These are phyloP conservation scores for Hecatera dysodea DNA, from an alignment of 2,888 invertebrate genomes.

Conservation along the genomic window DNA sequence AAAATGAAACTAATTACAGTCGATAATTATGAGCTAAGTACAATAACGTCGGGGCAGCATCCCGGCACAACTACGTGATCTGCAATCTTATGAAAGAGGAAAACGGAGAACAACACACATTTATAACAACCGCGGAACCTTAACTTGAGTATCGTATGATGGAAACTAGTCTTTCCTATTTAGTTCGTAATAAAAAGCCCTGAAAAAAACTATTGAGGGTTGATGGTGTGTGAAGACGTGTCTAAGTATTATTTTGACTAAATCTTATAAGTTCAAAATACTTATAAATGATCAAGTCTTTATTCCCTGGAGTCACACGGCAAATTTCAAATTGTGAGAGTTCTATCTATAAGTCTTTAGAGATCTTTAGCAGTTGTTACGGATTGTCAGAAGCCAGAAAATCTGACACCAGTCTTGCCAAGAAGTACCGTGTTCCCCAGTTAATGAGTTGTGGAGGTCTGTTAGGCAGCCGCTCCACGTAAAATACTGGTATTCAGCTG, in stretches of 20 bases:
- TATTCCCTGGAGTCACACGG: no score
- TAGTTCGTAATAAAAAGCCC: slow-evolving; percentile 22
- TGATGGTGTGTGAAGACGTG: slow-evolving; percentile 31
- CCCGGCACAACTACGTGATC: slow-evolving; percentile 78
- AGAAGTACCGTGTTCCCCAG: no score
- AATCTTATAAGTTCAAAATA: background rate
- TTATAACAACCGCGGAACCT: slow-evolving; percentile 20
- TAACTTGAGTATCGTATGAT: slow-evolving; percentile 23
- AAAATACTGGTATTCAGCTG: no score
- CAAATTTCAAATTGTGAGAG: no score
- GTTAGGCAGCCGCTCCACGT: no score
- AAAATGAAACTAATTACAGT: slow-evolving; percentile 66
- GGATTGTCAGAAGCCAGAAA: no score
- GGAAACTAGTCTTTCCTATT: slow-evolving; percentile 37
- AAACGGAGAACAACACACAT: slow-evolving; percentile 40
- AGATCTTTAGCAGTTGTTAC: no score
- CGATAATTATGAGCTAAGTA: slow-evolving; percentile 70
- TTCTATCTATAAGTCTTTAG: no score
- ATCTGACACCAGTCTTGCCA: no score
- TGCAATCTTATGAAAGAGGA: slow-evolving; percentile 69
- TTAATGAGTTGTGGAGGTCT: no score
- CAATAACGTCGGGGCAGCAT: slow-evolving; percentile 76
- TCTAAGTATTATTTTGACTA: background rate
- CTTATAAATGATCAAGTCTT: no score
- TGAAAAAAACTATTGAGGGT: slow-evolving; percentile 20